Conservation (phyloP, 2,113 vertebrate genomes). For the Sinocyclocheilus grahami region DNA sequence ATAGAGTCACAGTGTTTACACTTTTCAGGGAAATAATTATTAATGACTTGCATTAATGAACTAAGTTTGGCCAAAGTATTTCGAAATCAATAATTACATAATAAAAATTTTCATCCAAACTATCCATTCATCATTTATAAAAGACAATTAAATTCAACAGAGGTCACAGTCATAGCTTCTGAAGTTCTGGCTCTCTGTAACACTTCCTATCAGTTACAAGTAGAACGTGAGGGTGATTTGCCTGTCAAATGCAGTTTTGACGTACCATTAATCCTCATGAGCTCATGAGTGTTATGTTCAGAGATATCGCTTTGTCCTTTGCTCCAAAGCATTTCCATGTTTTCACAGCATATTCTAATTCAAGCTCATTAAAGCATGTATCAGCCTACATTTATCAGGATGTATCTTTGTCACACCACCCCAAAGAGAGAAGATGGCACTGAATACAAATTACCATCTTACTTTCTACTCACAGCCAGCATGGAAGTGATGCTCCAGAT, state of each 20-base stretch:
- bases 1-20: not conserved
- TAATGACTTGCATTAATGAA: not conserved
- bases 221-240: slow-evolving; percentile 33
- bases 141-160: not conserved
- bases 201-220: slow-evolving; percentile 25
- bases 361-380: slow-evolving; percentile 39
- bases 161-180: not conserved
- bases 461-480: slow-evolving; percentile 24
- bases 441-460: slow-evolving; percentile 33
- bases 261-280: slow-evolving; percentile 4
- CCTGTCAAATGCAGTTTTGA: slow-evolving; percentile 40
- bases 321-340: slow-evolving; percentile 20
- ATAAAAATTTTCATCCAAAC: not conserved
- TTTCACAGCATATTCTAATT: slow-evolving; percentile 25
- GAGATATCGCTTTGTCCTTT: slow-evolving; percentile 22
- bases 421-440: slow-evolving; percentile 1
- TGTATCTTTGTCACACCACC: slow-evolving; percentile 27
- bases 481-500: slow-evolving; percentile 47
- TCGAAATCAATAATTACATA: not conserved
- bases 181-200: not conserved
- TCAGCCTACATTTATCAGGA: slow-evolving; percentile 43
- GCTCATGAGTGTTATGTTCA: not conserved
- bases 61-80: not conserved
- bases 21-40: not conserved
- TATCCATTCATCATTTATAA: not conserved